These are phyloP conservation scores for Arion vulgaris DNA, from an alignment of 1,140 invertebrate species.

Conservation along the genomic window DNA sequence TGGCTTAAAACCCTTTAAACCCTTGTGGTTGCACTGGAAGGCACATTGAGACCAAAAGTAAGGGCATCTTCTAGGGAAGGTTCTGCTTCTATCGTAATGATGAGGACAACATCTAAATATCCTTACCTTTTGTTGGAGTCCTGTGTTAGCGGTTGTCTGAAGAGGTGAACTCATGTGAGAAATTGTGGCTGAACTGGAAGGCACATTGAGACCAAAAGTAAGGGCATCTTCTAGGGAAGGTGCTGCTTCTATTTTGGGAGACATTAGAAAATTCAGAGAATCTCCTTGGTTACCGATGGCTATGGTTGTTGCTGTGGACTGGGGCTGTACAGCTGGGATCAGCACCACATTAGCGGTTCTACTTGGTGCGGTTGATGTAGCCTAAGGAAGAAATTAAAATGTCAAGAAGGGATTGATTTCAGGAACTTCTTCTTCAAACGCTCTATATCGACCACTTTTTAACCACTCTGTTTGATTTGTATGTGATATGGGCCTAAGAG, in stretches of 20 bases:
- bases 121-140: background rate
- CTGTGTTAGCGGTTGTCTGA: background rate
- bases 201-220: slow-evolving; percentile 27
- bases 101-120: no score
- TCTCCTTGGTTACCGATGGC: background rate
- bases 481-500: no score
- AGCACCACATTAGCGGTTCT: background rate
- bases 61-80: slow-evolving; percentile 34
- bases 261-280: slow-evolving; percentile 3
- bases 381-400: background rate
- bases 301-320: background rate
- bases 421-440: no score
- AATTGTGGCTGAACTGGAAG: slow-evolving; percentile 17
- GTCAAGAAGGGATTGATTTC: no score
- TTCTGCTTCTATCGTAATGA: slow-evolving; percentile 28
- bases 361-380: background rate
- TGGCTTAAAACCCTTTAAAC: no score
- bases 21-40: slow-evolving; percentile 21
- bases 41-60: slow-evolving; percentile 27
- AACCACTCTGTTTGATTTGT: no score
- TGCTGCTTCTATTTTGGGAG: slow-evolving; percentile 25
- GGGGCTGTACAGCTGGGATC: background rate
- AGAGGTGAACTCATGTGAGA: background rate
- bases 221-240: slow-evolving; percentile 34
- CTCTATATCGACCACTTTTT: no score